phyloP scores from a whole-genome alignment of 1,140 invertebrate genomes.

The Drosophila insularis region DNA sequence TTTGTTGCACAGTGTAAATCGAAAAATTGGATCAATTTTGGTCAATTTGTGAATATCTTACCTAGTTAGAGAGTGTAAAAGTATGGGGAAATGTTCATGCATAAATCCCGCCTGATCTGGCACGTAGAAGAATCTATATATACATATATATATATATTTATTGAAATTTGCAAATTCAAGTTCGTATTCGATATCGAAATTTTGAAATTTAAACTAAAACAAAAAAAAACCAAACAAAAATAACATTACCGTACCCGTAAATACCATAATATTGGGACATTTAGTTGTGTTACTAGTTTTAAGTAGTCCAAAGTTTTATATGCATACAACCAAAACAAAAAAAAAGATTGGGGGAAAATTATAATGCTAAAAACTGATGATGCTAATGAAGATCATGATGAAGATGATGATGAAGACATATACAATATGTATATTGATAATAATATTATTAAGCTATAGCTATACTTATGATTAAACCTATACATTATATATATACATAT shows the following conservation, averaged over 20 bases:
- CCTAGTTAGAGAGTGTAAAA: neutral
- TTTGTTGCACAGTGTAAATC: slow-evolving; percentile 4
- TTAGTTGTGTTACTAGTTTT: slow-evolving; percentile 80
- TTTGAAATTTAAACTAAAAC: neutral
- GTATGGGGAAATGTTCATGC: neutral
- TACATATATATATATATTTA: slow-evolving; percentile 22
- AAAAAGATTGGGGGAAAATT: neutral
- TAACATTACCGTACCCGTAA: slow-evolving; percentile 11
- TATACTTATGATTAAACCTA: slow-evolving; percentile 48
- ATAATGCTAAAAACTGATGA: neutral
- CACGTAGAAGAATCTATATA: neutral
- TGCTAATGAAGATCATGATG: neutral
- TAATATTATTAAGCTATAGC: slow-evolving; percentile 70
- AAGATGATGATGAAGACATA: slow-evolving; percentile 41
- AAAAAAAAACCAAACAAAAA: too few species aligned
- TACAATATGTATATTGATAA: slow-evolving; percentile 80
- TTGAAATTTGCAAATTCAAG: slow-evolving; percentile 13
- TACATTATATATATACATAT: slow-evolving; percentile 13
- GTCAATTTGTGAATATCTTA: slow-evolving; percentile 1
- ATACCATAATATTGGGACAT: slow-evolving; percentile 60
- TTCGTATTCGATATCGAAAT: slow-evolving; percentile 6
- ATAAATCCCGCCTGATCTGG: neutral
- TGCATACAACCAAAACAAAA: slow-evolving; percentile 40
- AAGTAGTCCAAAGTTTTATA: slow-evolving; percentile 77
- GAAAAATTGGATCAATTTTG: neutral